Evolutionary conservation across 2,797 vertebrate species (phyloP).

Genomic region (Macrochelys suwanniensis): DNA sequence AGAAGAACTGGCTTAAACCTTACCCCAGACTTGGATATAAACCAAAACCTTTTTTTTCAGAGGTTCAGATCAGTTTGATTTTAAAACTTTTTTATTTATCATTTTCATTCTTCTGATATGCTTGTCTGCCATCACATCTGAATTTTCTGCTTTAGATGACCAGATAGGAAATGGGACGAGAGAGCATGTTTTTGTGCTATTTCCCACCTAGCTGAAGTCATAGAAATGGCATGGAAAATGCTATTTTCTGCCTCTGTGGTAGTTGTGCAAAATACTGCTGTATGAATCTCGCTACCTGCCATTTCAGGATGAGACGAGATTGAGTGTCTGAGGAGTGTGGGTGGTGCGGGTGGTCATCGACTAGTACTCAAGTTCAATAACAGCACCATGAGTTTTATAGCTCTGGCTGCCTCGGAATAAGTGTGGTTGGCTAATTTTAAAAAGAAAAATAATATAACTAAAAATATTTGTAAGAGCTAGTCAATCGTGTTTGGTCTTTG

Average conservation of each 20-base stretch:
- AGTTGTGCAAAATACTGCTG: neutral
- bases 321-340: neutral
- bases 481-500: neutral
- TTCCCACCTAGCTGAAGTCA: neutral
- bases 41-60: neutral
- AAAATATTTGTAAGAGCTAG: neutral
- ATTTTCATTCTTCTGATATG: neutral
- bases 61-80: neutral
- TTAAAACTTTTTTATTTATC: neutral
- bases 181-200: neutral
- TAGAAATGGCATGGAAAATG: neutral
- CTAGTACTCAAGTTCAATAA: neutral
- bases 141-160: neutral
- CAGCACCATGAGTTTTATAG: neutral
- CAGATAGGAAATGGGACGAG: neutral
- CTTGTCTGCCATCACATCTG: neutral
- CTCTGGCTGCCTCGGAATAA: accelerated
- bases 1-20: neutral
- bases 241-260: conserved; percentile 11
- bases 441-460: neutral
- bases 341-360: neutral
- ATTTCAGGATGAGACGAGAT: neutral
- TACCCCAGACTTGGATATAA: neutral
- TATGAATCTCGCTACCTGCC: neutral
- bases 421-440: neutral